Evolutionary conservation across 2,797 vertebrate genomes (phyloP).

Genomic region (Chelon auratus): DNA sequence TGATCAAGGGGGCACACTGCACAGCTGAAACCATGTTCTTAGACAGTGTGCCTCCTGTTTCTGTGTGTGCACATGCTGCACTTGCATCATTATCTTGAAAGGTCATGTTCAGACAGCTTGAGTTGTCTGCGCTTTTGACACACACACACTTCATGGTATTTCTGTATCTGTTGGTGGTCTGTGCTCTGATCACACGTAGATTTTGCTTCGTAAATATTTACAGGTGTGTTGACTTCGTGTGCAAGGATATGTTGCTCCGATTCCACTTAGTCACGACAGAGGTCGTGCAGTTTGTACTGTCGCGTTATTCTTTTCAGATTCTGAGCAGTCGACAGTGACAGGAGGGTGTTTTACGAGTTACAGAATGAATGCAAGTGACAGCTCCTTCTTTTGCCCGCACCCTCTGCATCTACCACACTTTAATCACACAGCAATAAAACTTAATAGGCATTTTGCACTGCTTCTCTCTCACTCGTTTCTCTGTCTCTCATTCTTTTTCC

Average conservation of each 20-base stretch:
- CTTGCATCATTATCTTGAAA: conserved; percentile 26
- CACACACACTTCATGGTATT: conserved; percentile 23
- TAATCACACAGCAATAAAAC: conserved; percentile 75
- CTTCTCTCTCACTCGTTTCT: conserved; percentile 33
- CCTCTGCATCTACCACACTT: conserved; percentile 44
- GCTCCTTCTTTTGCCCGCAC: conserved; percentile 37
- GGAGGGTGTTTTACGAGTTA: conserved; percentile 21
- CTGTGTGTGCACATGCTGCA: conserved; percentile 19
- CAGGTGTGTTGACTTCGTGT: conserved; percentile 39
- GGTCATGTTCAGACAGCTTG: conserved; percentile 43
- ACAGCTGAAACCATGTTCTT: conserved; percentile 20
- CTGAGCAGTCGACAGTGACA: conserved; percentile 6
- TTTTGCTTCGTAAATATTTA: conserved; percentile 73
- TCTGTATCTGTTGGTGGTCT: conserved; percentile 67
- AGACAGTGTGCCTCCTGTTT: conserved; percentile 15
- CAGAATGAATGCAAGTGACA: conserved; percentile 34
- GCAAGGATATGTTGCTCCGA: conserved; percentile 4
- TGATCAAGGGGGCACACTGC: conserved; percentile 56
- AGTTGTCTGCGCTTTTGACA: conserved; percentile 29
- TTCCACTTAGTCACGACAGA: conserved; percentile 12
- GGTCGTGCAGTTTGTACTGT: neutral
- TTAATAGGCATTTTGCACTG: conserved; percentile 59
- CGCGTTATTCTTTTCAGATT: conserved; percentile 34
- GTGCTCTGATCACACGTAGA: conserved; percentile 31
- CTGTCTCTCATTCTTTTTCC: conserved; percentile 39